Evolutionary conservation across 2,113 vertebrate genomes (phyloP).

Genomic region (Amia ocellicauda): DNA sequence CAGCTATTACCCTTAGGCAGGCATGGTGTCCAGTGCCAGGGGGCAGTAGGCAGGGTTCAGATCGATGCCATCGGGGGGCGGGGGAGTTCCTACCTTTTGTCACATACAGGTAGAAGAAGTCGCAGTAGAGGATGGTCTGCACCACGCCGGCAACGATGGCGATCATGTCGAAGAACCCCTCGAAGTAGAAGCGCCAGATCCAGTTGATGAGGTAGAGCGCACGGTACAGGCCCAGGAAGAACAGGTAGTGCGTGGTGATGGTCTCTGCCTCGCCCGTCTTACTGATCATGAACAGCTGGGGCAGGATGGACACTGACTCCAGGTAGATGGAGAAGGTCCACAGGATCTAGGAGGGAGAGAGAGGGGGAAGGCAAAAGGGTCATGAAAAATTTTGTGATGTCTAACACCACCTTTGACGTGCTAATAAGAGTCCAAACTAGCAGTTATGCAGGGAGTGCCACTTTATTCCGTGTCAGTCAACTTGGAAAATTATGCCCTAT

Average conservation of each 20-base stretch:
- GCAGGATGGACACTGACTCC: slow-evolving; percentile 95
- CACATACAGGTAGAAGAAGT: slow-evolving; percentile 99
- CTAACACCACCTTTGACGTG: neutral
- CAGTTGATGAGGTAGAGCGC: slow-evolving; percentile 97
- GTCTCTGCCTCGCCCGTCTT: slow-evolving; percentile 98
- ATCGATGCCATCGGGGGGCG: no score
- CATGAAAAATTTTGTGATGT: neutral
- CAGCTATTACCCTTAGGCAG: no score
- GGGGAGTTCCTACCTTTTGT: no score
- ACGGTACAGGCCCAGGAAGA: slow-evolving; percentile 96
- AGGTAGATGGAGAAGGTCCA: slow-evolving; percentile 99
- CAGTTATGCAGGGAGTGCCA: no score
- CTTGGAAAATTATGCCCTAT: no score
- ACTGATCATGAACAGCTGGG: slow-evolving; percentile 98
- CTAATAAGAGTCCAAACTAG: no score
- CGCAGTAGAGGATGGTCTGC: slow-evolving; percentile 97
- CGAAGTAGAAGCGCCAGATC: slow-evolving; percentile 99
- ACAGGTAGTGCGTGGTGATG: slow-evolving; percentile 98
- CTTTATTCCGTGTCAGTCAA: no score
- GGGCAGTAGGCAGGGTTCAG: no score
- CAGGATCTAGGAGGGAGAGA: slow-evolving; percentile 73
- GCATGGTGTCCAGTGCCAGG: no score
- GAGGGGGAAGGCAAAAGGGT: neutral
- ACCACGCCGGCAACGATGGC: slow-evolving; percentile 95
- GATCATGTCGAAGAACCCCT: slow-evolving; percentile 98